Base-by-base conservation (phyloP, 2,797 vertebrate species). In the Crax fasciolata region DNA sequence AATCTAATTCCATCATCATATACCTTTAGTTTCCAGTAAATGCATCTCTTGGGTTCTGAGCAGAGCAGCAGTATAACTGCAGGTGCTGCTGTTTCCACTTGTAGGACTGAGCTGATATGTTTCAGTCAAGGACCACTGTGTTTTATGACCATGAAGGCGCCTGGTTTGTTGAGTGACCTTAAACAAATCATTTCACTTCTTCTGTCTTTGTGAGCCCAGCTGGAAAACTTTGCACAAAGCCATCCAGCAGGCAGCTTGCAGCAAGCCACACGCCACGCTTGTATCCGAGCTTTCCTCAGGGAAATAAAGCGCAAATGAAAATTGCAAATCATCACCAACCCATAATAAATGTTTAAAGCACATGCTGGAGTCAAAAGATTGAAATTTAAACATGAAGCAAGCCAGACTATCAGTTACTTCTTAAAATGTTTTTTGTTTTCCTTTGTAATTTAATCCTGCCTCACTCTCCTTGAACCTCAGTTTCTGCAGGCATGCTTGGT, bases 221-320 rank as follows among this genome's bases (percentile, higher is more conserved):
- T 90, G 84, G 75, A 77, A 94, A 74, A 87, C 83, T 90, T 61
- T 57, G 46, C 59, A 80, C 70, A 76, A 63, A 90, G 24, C 49
- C 43, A 87, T 72, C 48, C 90, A 84, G 83, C 90, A 89, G 77
- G 65, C 77, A 83, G 58, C 58, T 63, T 23, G 14, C 13, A 48
- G 70, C 46, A 20, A 78, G 71, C 71, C 75, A 39, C 89, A 74
- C 11, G 79, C 79, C 14, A 24, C 20, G 58, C 41, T 59, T 66
- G 32, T 54, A 48, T 39, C 48, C 54, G 57, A 93, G 82, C 61
- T 39, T 21, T 87, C 93, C 91, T 61, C n/a, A 1, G 91, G 91
- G 89, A 94, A 94, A 93, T 85, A 80, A 91, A 92, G 51, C 55
- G 52, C 79, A 93, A 89, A 94, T 68, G 84, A 85, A 89, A 93